A percentile compares a stretch with the other conserved stretches of the same genome.
These are phyloP conservation scores for Aphelenchoides avenae DNA, from an alignment of 1,140 invertebrate species.

Conservation along the genomic window DNA sequence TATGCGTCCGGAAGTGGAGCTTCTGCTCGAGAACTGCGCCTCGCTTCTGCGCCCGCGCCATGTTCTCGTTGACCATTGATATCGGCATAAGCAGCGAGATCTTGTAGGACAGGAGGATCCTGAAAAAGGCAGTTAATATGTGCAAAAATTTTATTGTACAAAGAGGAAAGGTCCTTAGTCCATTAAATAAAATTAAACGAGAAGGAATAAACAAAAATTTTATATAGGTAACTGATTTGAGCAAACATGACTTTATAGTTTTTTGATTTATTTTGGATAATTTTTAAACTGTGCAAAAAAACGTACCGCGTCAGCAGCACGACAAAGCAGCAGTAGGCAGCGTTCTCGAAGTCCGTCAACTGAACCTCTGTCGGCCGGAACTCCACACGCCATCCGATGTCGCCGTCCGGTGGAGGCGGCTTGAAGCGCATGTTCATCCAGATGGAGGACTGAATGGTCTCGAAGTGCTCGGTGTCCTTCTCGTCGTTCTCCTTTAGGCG, in stretches of 20 bases:
- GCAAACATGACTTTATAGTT: no score
- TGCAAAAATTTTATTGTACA: no score
- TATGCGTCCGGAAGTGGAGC: slow-evolving; percentile 66
- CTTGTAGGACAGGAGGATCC: slow-evolving; percentile 91
- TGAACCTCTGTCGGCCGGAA: slow-evolving; percentile 95
- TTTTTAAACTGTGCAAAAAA: slow-evolving; percentile 23
- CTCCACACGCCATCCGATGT: slow-evolving; percentile 96
- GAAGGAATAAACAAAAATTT: no score
- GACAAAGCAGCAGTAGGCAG: slow-evolving; percentile 95
- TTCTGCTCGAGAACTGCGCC: slow-evolving; percentile 76
- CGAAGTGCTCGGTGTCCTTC: slow-evolving; percentile 95
- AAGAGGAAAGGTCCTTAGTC: no score
- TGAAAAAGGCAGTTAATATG: no score
- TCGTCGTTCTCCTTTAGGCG: slow-evolving; percentile 89
- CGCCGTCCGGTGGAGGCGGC: slow-evolving; percentile 73
- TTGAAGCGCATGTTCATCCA: slow-evolving; percentile 98
- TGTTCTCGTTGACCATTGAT: slow-evolving; percentile 97
- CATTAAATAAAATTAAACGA: slow-evolving; percentile 95
- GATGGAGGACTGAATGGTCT: slow-evolving; percentile 96
- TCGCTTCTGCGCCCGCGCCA: slow-evolving; percentile 83
- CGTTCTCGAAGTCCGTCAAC: slow-evolving; percentile 98
- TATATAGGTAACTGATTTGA: no score
- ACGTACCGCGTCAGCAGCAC: slow-evolving; percentile 78
- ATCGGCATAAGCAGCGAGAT: slow-evolving; percentile 95
- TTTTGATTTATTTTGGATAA: no score